These are phyloP conservation scores for Gephyroberyx darwinii DNA, from an alignment of 2,797 vertebrate genomes.

Conservation along the genomic window DNA sequence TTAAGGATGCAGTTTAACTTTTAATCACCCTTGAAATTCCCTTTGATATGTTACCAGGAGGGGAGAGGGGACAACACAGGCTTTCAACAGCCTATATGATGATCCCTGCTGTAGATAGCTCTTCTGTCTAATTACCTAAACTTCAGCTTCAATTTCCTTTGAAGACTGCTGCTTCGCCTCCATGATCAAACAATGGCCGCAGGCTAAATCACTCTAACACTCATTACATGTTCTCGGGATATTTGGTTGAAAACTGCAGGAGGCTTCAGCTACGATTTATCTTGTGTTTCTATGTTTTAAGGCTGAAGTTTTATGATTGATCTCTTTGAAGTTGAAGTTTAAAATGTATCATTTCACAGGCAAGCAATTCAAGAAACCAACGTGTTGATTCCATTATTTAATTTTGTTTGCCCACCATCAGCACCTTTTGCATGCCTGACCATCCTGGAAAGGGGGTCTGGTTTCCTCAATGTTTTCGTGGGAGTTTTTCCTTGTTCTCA, in stretches of 20 bases:
- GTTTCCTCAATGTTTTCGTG: too few relatives aligned
- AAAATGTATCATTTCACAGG: constrained; percentile 27
- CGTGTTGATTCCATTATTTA: too few relatives aligned
- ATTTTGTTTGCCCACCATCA: too few relatives aligned
- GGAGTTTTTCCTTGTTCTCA: too few relatives aligned
- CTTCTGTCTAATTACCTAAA: constrained; percentile 77
- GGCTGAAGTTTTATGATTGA: constrained; percentile 55
- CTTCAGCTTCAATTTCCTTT: constrained; percentile 75
- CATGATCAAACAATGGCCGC: constrained; percentile 64
- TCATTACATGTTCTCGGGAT: constrained; percentile 54
- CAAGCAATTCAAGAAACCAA: constrained; percentile 5
- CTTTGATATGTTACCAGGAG: constrained; percentile 70
- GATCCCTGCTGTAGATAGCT: constrained; percentile 68
- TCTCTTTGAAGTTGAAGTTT: constrained; percentile 56
- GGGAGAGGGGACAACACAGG: constrained; percentile 60
- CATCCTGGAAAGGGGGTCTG: too few relatives aligned
- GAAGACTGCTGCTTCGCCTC: constrained; percentile 65
- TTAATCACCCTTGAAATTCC: constrained; percentile 79
- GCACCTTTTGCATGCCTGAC: too few relatives aligned
- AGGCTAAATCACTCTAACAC: constrained; percentile 64
- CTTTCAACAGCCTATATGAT: constrained; percentile 54
- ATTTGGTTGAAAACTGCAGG: constrained; percentile 58
- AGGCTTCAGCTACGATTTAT: constrained; percentile 66
- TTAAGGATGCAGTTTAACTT: constrained; percentile 73
- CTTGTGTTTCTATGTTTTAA: constrained; percentile 63